A percentile compares a stretch with the other conserved stretches of the same genome.
These are phyloP conservation scores for Otus sunia DNA, from an alignment of 2,113 vertebrate species.

Conservation along the genomic window DNA sequence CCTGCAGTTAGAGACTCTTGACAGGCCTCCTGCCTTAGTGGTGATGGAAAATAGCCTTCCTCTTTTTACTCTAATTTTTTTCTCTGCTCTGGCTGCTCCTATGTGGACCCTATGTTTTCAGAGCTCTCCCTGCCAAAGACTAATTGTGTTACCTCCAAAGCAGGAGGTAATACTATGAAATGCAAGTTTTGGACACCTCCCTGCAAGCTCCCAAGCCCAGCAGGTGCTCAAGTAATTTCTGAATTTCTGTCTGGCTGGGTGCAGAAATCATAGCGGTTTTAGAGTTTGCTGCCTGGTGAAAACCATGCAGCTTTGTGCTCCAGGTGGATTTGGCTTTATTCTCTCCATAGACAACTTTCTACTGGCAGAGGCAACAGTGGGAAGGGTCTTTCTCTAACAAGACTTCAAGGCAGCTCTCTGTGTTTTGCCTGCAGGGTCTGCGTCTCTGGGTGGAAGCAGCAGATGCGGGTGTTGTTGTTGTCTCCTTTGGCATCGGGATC, in stretches of 20 bases:
- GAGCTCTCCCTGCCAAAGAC: neutral
- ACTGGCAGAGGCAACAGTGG: neutral
- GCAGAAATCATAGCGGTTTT: neutral
- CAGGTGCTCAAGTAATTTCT: neutral
- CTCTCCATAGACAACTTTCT: neutral
- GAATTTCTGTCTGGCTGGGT: neutral
- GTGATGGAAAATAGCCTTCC: neutral
- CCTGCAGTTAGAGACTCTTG: neutral
- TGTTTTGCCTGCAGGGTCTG: slow-evolving; percentile 46
- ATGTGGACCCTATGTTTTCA: neutral
- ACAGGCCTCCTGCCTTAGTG: neutral
- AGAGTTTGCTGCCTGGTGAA: neutral
- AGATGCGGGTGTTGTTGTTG: slow-evolving; percentile 53
- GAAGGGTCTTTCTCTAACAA: neutral
- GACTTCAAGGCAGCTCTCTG: neutral
- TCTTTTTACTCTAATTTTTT: neutral
- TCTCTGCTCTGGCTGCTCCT: neutral
- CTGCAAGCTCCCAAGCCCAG: neutral
- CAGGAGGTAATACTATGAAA: neutral
- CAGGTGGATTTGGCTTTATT: neutral
- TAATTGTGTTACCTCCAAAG: neutral
- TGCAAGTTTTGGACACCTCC: neutral
- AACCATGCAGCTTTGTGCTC: neutral
- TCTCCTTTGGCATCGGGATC: slow-evolving; percentile 68
- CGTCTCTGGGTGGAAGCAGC: slow-evolving; percentile 67